Evolutionary conservation across 2,113 vertebrate genomes (phyloP).

Genomic region (Girardinichthys multiradiatus): DNA sequence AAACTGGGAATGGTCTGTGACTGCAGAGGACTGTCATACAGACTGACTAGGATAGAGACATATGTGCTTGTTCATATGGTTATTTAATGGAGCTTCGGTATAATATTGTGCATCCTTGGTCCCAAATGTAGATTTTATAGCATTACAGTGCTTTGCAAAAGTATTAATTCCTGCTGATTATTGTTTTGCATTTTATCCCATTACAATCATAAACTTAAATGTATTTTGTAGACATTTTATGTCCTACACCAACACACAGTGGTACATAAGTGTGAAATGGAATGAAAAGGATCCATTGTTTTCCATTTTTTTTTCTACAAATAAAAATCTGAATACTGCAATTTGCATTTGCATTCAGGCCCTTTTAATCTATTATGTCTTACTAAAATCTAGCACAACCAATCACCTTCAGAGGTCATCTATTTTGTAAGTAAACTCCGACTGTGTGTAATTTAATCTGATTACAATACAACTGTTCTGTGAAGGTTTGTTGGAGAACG

Average conservation of each 20-base stretch:
- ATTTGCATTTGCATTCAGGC: not conserved
- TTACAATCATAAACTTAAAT: not conserved
- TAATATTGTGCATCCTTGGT: conserved; percentile 72
- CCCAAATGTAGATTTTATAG: conserved; percentile 81
- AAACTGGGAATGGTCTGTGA: conserved; percentile 42
- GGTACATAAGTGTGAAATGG: not conserved
- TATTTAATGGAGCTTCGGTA: conserved; percentile 76
- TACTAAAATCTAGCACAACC: not conserved
- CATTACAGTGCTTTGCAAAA: conserved; percentile 52
- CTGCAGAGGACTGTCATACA: conserved; percentile 37
- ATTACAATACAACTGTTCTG: not conserved
- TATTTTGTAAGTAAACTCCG: not conserved
- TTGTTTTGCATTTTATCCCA: not conserved
- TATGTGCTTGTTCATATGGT: conserved; percentile 69
- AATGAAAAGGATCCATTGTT: not conserved
- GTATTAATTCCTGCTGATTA: not conserved
- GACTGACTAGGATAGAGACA: conserved; percentile 44
- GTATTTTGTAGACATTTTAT: not conserved
- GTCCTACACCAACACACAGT: not conserved
- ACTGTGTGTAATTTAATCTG: not conserved
- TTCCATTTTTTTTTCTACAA: not conserved
- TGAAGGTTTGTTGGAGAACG: not conserved
- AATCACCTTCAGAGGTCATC: not conserved
- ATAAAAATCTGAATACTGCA: not conserved
- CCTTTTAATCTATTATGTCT: not conserved